Conservation (phyloP, 1,140 invertebrate genomes). For the Aradophagus sp. region DNA sequence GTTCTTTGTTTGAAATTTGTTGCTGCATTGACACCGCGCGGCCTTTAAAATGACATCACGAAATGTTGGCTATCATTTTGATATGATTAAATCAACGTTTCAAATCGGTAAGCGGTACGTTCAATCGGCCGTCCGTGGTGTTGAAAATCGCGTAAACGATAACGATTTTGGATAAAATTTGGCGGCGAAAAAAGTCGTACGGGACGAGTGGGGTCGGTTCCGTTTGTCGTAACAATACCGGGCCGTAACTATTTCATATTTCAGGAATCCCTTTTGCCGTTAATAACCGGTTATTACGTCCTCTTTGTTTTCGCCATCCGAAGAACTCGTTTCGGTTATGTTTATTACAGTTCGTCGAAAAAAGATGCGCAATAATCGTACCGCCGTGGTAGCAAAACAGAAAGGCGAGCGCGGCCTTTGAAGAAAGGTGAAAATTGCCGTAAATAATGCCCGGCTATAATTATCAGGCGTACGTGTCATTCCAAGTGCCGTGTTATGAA, state of each 20-base stretch:
- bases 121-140: too few species aligned
- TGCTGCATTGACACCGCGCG: too few species aligned
- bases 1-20: too few species aligned
- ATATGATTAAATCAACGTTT: too few species aligned
- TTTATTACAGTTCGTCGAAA: constrained; percentile 43
- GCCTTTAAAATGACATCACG: too few species aligned
- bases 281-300: constrained; percentile 39
- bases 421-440: constrained; percentile 48
- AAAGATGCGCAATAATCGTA: constrained; percentile 45
- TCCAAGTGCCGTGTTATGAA: constrained; percentile 32
- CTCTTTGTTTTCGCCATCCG: constrained; percentile 59
- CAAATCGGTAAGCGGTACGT: too few species aligned
- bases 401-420: constrained; percentile 33
- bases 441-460: constrained; percentile 34
- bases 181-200: too few species aligned
- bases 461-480: constrained; percentile 44
- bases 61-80: too few species aligned
- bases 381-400: constrained; percentile 18
- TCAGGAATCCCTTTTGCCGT: constrained; percentile 23
- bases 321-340: constrained; percentile 59
- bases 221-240: constrained; percentile 13
- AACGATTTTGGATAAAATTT: too few species aligned
- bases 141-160: too few species aligned
- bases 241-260: constrained; percentile 24
- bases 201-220: too few species aligned